Percentiles rank a stretch among this genome's conserved stretches.
These are phyloP conservation scores for Stegostoma tigrinum DNA, from an alignment of 2,113 vertebrate species.

Conservation along the genomic window DNA sequence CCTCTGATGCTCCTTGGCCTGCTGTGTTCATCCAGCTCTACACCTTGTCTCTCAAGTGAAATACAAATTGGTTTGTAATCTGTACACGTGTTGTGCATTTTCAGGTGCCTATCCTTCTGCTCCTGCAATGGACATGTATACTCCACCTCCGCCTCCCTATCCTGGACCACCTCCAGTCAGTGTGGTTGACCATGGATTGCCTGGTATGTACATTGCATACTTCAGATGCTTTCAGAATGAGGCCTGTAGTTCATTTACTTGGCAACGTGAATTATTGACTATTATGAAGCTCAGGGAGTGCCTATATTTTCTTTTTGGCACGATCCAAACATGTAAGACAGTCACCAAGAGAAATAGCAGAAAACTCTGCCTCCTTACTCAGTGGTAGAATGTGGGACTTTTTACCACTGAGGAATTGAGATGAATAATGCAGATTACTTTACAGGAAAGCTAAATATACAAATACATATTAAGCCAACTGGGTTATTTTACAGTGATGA, in stretches of 20 bases:
- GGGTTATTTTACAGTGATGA: no score
- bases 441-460: neutral
- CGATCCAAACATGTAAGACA: neutral
- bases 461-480: neutral
- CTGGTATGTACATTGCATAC: neutral
- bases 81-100: slow-evolving; percentile 39
- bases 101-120: slow-evolving; percentile 66
- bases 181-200: neutral
- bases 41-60: neutral
- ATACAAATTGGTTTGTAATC: neutral
- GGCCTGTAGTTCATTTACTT: neutral
- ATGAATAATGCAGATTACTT: neutral
- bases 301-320: neutral
- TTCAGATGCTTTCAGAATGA: neutral
- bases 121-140: slow-evolving; percentile 55
- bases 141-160: slow-evolving; percentile 74
- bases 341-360: neutral
- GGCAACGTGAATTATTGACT: neutral
- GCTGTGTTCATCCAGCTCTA: no score
- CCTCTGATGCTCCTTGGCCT: no score
- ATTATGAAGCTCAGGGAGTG: neutral
- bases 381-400: neutral
- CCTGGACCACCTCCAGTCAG: slow-evolving; percentile 56
- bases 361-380: neutral
- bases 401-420: neutral